Conservation (phyloP, 2,888 invertebrate genomes). For the Calliphora vomitoria region DNA sequence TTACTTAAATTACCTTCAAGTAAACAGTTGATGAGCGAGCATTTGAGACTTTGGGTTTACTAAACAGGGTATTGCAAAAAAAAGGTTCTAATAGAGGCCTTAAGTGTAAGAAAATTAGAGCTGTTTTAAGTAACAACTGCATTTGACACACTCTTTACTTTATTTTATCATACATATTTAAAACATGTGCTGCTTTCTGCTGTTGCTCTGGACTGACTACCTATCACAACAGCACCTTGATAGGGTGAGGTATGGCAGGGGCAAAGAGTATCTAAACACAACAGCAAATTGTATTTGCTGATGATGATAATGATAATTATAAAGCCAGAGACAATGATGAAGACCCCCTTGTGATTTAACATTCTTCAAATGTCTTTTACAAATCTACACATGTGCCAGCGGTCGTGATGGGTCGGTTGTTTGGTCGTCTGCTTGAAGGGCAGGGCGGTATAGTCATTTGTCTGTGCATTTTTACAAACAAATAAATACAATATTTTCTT, state of each 20-base stretch:
- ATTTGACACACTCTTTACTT: neutral
- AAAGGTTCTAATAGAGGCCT: neutral
- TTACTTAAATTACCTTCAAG: conserved; percentile 43
- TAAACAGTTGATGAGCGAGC: conserved; percentile 33
- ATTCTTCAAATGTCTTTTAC: conserved; percentile 63
- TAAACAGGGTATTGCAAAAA: neutral
- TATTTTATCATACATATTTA: conserved; percentile 26
- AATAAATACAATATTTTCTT: conserved; percentile 32
- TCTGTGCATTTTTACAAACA: neutral
- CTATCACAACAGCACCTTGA: conserved; percentile 17
- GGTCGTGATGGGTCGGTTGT: neutral
- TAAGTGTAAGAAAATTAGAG: too few species aligned
- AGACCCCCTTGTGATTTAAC: conserved; percentile 63
- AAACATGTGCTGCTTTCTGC: conserved; percentile 44
- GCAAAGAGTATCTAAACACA: neutral
- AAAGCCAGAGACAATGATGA: conserved; percentile 6
- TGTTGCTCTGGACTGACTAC: neutral
- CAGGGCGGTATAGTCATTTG: neutral
- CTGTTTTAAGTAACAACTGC: conserved; percentile 2
- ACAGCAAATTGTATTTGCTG: neutral
- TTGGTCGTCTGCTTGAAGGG: neutral
- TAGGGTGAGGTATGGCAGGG: neutral
- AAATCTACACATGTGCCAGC: conserved; percentile 61
- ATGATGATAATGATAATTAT: conserved; percentile 23
- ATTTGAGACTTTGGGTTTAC: conserved; percentile 1